Evolutionary conservation across 2,113 vertebrate species (phyloP), one percentile per base, ranked within the genome.

Genomic region (Peromyscus polionotus): DNA sequence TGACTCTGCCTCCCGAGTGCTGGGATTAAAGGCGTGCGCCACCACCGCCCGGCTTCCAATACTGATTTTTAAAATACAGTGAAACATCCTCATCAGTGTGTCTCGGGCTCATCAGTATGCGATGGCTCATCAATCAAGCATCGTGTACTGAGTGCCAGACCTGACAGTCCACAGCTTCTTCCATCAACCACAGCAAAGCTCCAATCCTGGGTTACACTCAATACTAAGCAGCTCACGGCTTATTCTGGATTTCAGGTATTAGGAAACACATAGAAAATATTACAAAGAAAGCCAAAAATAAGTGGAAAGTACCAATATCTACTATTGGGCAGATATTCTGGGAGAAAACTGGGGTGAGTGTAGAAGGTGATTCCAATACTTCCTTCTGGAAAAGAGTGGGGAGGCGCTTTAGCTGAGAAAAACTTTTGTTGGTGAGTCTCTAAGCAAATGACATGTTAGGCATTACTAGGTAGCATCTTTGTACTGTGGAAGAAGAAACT

Each of bases 251-350:
- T 91, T 77, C 70, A 93, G 59, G 70, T 48, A 26, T 22, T 88
- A 76, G 95, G 90, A 45, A 87, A 80, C 76, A 51, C 31, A 28
- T 45, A 39, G 36, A 26, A 91, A 96, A 68, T 61, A 72, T 26
- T 80, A 6, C 36, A 87, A 93, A 93, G 13, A 45, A 59, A 92
- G 51, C 36, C 14, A 84, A 85, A 80, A 61, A 28, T 12, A 19
- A 70, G n/a, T 7, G 85, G 7, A 84, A 70, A 77, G n/a, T 48
- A 19, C 54, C 68, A 12, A 14, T 22, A n/a, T 57, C 59, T 24
- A 17, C 19, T 59, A n/a, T 26, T 45, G 24, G 42, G 24, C 24
- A 45, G 42, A 45, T 76, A 24, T 45, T 75, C 42, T 28, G 24
- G 39, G 42, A 76, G 42, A 76, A 75, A 28, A 7, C 73, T 75